Conservation (phyloP, 2,888 invertebrate genomes). For the Heliconius erato region DNA sequence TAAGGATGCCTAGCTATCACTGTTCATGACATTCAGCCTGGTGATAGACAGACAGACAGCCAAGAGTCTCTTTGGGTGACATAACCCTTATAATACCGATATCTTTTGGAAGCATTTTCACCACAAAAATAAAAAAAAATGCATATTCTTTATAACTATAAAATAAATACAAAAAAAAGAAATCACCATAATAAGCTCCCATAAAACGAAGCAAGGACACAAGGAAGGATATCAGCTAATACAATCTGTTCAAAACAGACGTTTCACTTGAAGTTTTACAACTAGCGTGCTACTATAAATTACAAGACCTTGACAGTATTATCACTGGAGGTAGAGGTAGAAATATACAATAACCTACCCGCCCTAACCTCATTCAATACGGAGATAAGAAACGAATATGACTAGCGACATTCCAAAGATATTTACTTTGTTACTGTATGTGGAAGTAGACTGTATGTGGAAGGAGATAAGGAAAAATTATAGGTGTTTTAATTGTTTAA, state of each 20-base stretch:
- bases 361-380: slow-evolving; percentile 53
- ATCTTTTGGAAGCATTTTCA: neutral
- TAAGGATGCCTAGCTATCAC: too few relatives aligned
- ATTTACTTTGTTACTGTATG: slow-evolving; percentile 39
- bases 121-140: neutral
- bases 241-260: slow-evolving; percentile 38
- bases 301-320: slow-evolving; percentile 55
- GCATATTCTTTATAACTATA: neutral
- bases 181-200: too few relatives aligned
- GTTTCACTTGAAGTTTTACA: slow-evolving; percentile 44
- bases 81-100: too few relatives aligned
- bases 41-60: too few relatives aligned
- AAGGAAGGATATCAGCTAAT: neutral
- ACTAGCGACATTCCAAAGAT: slow-evolving; percentile 58
- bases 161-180: neutral
- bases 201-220: neutral
- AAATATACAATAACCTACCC: slow-evolving; percentile 56
- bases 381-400: slow-evolving; percentile 53
- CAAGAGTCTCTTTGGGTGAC: too few relatives aligned
- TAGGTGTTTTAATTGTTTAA: neutral
- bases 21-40: too few relatives aligned
- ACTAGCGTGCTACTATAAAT: slow-evolving; percentile 53
- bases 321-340: slow-evolving; percentile 51
- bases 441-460: slow-evolving; percentile 43
- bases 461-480: slow-evolving; percentile 31